Evolutionary conservation across 1,140 invertebrate genomes (phyloP), one percentile per base, ranked within the genome.

Genomic region (Physella acuta): DNA sequence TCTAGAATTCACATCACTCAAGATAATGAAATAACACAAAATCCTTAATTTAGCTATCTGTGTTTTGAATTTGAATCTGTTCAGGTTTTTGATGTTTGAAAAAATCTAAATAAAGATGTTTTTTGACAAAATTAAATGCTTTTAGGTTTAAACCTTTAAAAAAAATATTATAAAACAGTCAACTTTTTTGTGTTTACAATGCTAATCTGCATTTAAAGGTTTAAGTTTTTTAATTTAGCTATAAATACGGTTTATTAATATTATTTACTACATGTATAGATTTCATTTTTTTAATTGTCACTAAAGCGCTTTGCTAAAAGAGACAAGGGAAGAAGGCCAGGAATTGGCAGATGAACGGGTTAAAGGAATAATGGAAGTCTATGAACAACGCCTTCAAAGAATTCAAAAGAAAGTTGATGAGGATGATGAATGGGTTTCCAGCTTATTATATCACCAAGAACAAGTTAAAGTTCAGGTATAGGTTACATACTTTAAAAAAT

Each of bases 371-470:
- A 68, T 75, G 66, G 59, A 73, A 20, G 73, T 70, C n/a, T 66
- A 59, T 37, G 52, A 70, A 17, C 55, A 76, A 20, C 60, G 30
- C 1, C 60, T 51, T 24, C 64, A 37, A n/a, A 64, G 53, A 33
- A 66, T 68, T 11, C 56, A 69, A 24, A 37, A 11, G 44, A 75
- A 72, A 61, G 76, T 79, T 26, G 79, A 79, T 62, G 77, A 78
- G 8, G 76, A 81, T 5, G 78, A 83, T 67, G 80, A 82, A 70
- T 77, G 76, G 75, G 81, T 82, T 0, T 79, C 81, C 16, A 75
- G 75, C 58, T 51, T 79, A 3, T 65, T 79, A 20, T 64, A 79
- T 20, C 74, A 80, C 62, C 79, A 77, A 31, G 80, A 81, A 37
- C 64, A 80, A 58, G 68, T 78, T 31, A 83, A 79, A 75, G 76